Evolutionary conservation across 2,113 vertebrate genomes (phyloP), one percentile per base, ranked within the genome.

Genomic region (Aplodontia rufa): DNA sequence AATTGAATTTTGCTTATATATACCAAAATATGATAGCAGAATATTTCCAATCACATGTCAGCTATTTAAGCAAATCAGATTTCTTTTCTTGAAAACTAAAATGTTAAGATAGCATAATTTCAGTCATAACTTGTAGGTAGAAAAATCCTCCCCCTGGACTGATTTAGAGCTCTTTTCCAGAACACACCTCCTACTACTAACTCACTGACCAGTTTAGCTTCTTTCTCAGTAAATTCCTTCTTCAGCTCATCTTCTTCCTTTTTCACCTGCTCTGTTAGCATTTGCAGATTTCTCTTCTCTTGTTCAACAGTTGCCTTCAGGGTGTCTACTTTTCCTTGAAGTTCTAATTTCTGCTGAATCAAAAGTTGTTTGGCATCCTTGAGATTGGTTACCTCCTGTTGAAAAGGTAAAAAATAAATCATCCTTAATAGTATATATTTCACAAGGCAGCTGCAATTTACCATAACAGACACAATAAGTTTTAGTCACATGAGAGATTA

Each of bases 311-410:
- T 68, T 16, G 97, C 98, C 96, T 98, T 98, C 0, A 93, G 93
- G 19, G 97, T 98, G 96, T 99, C 99, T 90, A 99, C 96, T 97
- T 99, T 99, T 69, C 98, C 97, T 96, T 99, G 99, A 78, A 99
- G 97, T 97, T 99, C 99, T 98, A 99, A 98, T 97, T 99, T 99
- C 98, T 99, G 99, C 97, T 99, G 99, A 98, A 99, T 99, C 97
- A 99, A 98, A 83, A 99, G 98, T 90, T 99, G 99, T 94, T 99
- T 99, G 87, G 99, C 99, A 97, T 99, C 99, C 94, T 98, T 99
- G 84, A 99, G 97, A 97, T 99, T 99, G 87, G 98, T 92, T 93
- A 99, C 96, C 90, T 99, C 99, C 99, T 99, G 97, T 98, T 90
- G 83, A 92, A 87, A 96, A 97, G 32, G 12, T 0, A 53, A 74